A percentile compares a stretch with the other conserved stretches of the same genome.
These are phyloP conservation scores for Penaeus chinensis DNA, from an alignment of 1,140 invertebrate genomes.

Conservation along the genomic window DNA sequence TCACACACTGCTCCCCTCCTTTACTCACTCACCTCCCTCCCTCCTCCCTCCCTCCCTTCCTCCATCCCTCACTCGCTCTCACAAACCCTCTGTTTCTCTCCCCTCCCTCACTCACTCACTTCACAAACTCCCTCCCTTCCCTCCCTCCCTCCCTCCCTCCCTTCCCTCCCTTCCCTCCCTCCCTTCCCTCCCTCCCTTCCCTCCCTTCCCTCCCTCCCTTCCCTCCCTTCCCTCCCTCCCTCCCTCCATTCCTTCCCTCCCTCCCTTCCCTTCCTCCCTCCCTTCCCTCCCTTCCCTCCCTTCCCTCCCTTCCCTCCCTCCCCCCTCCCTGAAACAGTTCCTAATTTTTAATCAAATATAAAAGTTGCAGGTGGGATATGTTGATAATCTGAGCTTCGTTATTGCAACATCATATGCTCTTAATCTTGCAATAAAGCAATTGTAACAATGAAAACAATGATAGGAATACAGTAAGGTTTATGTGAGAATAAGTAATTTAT, in stretches of 20 bases:
- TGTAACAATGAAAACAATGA: too few relatives aligned
- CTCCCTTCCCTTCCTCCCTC: background rate
- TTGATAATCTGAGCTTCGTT: too few relatives aligned
- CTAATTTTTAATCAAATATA: too few relatives aligned
- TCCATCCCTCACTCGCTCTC: background rate
- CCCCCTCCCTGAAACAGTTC: background rate
- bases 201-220: background rate
- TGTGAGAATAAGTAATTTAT: too few relatives aligned
- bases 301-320: background rate
- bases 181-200: background rate
- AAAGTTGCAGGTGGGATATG: too few relatives aligned
- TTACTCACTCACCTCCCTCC: background rate
- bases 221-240: background rate
- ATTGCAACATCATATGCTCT: too few relatives aligned
- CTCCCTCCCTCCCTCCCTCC: background rate
- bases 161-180: background rate
- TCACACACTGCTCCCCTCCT: too few relatives aligned
- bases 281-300: background rate
- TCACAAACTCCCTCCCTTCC: slow-evolving; percentile 2
- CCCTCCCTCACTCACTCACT: background rate
- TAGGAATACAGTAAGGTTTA: too few relatives aligned
- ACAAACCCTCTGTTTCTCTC: too few relatives aligned
- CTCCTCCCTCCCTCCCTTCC: background rate
- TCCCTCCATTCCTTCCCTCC: background rate
- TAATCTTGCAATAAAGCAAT: too few relatives aligned